Evolutionary conservation across 2,797 vertebrate genomes (phyloP), one percentile per base, ranked within the genome.

Genomic region (Cuculus canorus): DNA sequence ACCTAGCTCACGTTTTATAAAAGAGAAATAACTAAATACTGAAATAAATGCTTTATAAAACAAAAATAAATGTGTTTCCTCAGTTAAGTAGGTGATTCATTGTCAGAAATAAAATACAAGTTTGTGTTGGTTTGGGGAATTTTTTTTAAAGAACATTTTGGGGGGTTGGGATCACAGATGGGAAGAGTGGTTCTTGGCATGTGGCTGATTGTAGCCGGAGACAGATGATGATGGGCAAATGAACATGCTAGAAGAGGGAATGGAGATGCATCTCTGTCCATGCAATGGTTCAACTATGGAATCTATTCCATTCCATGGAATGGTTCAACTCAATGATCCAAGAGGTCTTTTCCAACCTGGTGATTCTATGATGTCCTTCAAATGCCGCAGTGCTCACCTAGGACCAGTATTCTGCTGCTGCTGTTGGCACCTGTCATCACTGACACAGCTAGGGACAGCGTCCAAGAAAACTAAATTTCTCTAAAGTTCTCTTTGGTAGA

Each of bases 41-140:
- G 18, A 84, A 63, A 64, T 24, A 37, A 28, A 39, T 54, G 10
- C 6, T 52, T 50, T 52, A 25, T 37, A 17, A 82, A 87, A 22
- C 8, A 48, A 13, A 82, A 91, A 59, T 11, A 52, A 45, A 68
- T 27, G 4, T 1, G 76, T 72, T 65, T 69, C 15, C 15, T 84
- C 3, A 12, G 9, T 23, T 43, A 39, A 45, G 21, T 8, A 50
- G n/a, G 5, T 2, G 9, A 48, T 27, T 78, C 6, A 45, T 15
- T 47, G 5, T n/a, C 30, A 45, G 69, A 92, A 91, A 80, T 22
- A 15, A 7, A 63, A 75, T 14, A 69, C 3, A 30, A 57, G 2
- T 33, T 47, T 21, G 11, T 5, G 2, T 8, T 37, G 7, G 10
- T 22, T 22, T 11, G 3, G 2, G 9, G 52, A 53, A 28, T 1